Percentiles rank a stretch among this genome's conserved stretches.
Evolutionary conservation across 2,113 vertebrate genomes (phyloP).

Genomic region (Chroicocephalus ridibundus): DNA sequence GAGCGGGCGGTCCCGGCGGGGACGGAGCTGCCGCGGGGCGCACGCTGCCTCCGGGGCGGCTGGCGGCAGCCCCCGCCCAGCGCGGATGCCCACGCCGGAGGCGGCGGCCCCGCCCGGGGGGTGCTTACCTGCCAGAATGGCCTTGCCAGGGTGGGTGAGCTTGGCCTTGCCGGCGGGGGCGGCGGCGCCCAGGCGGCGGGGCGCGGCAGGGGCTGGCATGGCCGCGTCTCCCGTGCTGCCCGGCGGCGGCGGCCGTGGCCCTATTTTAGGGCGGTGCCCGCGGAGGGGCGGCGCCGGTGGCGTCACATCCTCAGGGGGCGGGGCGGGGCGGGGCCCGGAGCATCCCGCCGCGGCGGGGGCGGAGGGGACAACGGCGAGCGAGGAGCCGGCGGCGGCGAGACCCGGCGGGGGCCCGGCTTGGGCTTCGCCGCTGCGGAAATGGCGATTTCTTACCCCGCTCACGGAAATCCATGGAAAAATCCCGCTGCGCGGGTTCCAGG

Average conservation of each 20-base stretch:
- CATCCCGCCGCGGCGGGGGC: no score
- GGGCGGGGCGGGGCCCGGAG: neutral
- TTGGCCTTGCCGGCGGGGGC: slow-evolving; percentile 79
- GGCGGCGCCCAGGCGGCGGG: slow-evolving; percentile 73
- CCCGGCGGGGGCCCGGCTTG: no score
- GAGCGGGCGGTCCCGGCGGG: no score
- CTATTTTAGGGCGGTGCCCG: slow-evolving; percentile 2
- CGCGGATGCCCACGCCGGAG: neutral
- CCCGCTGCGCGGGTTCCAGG: neutral
- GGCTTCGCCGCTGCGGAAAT: neutral
- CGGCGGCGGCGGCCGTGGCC: neutral
- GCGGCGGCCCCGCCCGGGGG: neutral
- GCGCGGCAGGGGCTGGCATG: neutral
- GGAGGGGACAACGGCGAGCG: no score
- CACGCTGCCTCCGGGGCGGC: neutral
- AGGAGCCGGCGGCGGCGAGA: no score
- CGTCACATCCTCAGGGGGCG: slow-evolving; percentile 53
- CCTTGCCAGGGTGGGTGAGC: slow-evolving; percentile 87
- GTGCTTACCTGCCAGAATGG: slow-evolving; percentile 85
- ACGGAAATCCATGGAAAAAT: no score
- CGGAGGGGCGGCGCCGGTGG: slow-evolving; percentile 45
- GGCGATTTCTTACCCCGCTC: fast-evolving
- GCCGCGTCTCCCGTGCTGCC: neutral
- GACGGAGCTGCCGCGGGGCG: neutral
- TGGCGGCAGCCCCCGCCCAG: neutral